Conservation (phyloP, 2,888 invertebrate species). For the Cremastinae sp. region DNA sequence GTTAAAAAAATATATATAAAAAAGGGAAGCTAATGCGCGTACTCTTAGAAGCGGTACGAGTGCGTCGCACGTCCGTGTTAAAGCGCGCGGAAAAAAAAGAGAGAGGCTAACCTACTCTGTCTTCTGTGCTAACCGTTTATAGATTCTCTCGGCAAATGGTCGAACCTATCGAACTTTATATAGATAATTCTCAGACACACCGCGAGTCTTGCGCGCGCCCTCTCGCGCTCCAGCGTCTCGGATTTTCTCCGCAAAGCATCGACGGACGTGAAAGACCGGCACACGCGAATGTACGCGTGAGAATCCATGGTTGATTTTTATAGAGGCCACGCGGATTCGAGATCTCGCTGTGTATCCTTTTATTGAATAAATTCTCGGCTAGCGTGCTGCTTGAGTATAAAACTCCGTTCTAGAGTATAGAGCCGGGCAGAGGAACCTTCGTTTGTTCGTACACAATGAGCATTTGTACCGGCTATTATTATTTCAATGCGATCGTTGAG, state of each 20-base stretch:
- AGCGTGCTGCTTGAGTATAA: neutral
- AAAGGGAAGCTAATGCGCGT: constrained; percentile 39
- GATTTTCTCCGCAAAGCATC: constrained; percentile 34
- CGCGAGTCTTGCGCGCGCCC: constrained; percentile 31
- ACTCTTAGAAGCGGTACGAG: constrained; percentile 68
- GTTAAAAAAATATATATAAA: constrained; percentile 7
- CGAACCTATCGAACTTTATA: constrained; percentile 31
- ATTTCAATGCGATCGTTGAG: constrained; percentile 48
- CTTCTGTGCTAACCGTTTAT: constrained; percentile 58
- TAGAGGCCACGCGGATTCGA: constrained; percentile 39
- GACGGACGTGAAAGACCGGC: constrained; percentile 36
- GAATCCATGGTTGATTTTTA: constrained; percentile 2
- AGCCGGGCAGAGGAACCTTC: constrained; percentile 17
- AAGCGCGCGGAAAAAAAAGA: constrained; percentile 23
- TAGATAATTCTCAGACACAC: constrained; percentile 55
- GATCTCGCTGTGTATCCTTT: constrained; percentile 55
- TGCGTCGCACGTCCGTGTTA: constrained; percentile 39
- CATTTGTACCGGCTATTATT: constrained; percentile 56
- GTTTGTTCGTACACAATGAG: constrained; percentile 54
- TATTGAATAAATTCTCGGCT: constrained; percentile 37
- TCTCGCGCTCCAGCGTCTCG: constrained; percentile 34
- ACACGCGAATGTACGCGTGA: constrained; percentile 12
- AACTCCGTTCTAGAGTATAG: neutral
- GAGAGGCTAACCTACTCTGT: constrained; percentile 46
- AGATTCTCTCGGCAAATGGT: constrained; percentile 59